Percentiles rank a stretch among this genome's conserved stretches.
These are phyloP conservation scores for Lucifuga dentata DNA, from an alignment of 2,113 vertebrate species.

Conservation along the genomic window DNA sequence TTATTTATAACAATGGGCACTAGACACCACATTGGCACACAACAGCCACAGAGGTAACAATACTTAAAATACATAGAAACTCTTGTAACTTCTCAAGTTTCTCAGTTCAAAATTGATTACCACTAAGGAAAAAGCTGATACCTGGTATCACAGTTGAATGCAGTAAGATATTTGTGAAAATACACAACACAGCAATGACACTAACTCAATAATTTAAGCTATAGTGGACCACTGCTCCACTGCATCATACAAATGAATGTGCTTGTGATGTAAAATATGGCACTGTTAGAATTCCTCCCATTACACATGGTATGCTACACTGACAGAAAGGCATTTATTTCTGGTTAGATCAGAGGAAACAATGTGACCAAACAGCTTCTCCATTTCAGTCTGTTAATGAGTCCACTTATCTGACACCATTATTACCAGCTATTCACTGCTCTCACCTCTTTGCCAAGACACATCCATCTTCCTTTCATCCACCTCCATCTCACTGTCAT, in stretches of 20 bases:
- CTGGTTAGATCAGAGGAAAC: constrained; percentile 23
- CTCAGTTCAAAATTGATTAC: no score
- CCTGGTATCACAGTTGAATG: no score
- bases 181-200: no score
- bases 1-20: no score
- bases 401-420: constrained; percentile 16
- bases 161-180: no score
- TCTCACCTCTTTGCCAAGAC: constrained; percentile 44
- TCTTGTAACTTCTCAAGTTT: no score
- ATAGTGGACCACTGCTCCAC: neutral
- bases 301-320: neutral
- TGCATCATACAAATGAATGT: neutral
- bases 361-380: constrained; percentile 13
- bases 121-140: no score
- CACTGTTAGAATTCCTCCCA: neutral
- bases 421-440: constrained; percentile 39
- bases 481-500: constrained; percentile 35
- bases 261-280: neutral
- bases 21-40: no score
- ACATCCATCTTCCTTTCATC: constrained; percentile 54
- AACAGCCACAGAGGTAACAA: no score
- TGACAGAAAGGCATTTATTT: neutral
- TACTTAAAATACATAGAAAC: no score
- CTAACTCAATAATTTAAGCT: no score
- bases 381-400: constrained; percentile 23